phyloP scores from a whole-genome alignment of 2,113 vertebrate species.

The Ammodytes marinus region DNA sequence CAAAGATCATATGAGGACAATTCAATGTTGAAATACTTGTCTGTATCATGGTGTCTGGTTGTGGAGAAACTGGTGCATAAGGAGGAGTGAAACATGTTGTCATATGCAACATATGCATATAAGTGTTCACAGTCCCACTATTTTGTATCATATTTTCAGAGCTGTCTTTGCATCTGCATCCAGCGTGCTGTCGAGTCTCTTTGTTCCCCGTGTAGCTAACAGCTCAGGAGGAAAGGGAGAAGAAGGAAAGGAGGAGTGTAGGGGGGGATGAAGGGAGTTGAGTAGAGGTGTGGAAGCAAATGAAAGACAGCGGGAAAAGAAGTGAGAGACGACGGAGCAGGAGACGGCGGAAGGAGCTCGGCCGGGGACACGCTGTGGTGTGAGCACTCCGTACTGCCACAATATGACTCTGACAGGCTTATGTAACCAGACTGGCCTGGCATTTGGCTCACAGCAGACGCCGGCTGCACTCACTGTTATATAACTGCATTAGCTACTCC shows the following conservation, averaged over 20 bases:
- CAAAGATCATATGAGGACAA: not conserved
- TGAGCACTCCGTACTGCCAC: constrained; percentile 77
- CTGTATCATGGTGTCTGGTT: not conserved
- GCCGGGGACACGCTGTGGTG: constrained; percentile 70
- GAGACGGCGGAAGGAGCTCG: constrained; percentile 65
- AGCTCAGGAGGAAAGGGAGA: constrained; percentile 22
- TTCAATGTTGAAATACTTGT: no score
- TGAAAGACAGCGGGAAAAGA: constrained; percentile 56
- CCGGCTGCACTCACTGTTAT: constrained; percentile 83
- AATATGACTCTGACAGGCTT: constrained; percentile 84
- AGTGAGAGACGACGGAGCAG: constrained; percentile 72
- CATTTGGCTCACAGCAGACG: constrained; percentile 84
- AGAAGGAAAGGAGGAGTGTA: constrained; percentile 20
- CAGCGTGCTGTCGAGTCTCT: constrained; percentile 34
- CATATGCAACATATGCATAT: not conserved
- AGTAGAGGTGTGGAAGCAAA: constrained; percentile 20
- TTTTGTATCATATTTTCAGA: constrained; percentile 44
- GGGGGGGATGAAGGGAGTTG: constrained; percentile 10
- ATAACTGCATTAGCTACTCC: constrained; percentile 85
- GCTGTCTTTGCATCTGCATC: constrained; percentile 51
- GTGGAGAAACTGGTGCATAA: not conserved
- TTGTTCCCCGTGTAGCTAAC: constrained; percentile 58
- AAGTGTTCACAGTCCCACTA: constrained; percentile 4
- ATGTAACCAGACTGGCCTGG: constrained; percentile 84
- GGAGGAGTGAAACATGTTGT: not conserved